These are phyloP conservation scores for Leptopilina boulardi DNA, from an alignment of 1,140 invertebrate species.

Conservation along the genomic window DNA sequence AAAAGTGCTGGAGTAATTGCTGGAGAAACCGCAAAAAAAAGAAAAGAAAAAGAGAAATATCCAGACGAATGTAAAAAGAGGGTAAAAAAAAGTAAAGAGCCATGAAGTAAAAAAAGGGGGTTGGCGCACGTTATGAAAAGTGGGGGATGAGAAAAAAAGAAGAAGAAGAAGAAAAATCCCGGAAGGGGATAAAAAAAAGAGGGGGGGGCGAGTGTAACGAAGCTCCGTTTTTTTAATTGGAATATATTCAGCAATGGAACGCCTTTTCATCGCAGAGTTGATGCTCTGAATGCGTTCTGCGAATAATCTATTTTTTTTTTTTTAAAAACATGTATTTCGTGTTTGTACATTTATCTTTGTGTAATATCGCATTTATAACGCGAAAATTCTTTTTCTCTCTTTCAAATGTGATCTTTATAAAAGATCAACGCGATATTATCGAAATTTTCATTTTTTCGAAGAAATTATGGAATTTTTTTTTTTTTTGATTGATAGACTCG, in stretches of 20 bases:
- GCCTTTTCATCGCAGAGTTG: slow-evolving; percentile 73
- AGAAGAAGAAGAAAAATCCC: slow-evolving; percentile 50
- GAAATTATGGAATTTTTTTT: too few species aligned
- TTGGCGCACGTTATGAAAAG: slow-evolving; percentile 38
- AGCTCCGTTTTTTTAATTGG: slow-evolving; percentile 77
- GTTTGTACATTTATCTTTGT: slow-evolving; percentile 28
- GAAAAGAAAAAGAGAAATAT: slow-evolving; percentile 34
- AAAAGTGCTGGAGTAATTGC: slow-evolving; percentile 69
- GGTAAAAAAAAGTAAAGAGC: slow-evolving; percentile 57
- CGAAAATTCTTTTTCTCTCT: background rate
- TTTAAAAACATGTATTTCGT: slow-evolving; percentile 50
- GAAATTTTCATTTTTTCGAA: too few species aligned
- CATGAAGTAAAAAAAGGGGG: slow-evolving; percentile 48
- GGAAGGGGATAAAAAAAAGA: slow-evolving; percentile 50
- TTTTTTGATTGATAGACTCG: too few species aligned
- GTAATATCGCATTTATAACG: slow-evolving; percentile 27
- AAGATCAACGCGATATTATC: too few species aligned
- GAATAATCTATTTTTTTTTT: slow-evolving; percentile 68
- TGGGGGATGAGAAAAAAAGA: slow-evolving; percentile 50
- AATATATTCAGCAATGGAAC: slow-evolving; percentile 75
- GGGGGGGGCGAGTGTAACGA: slow-evolving; percentile 73
- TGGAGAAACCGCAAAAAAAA: slow-evolving; percentile 59
- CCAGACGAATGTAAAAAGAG: slow-evolving; percentile 41
- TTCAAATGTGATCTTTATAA: too few species aligned
- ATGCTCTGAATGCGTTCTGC: slow-evolving; percentile 71